Evolutionary conservation across 2,888 invertebrate species (phyloP), one percentile per base, ranked within the genome.

Genomic region (Tetragonisca angustula): DNA sequence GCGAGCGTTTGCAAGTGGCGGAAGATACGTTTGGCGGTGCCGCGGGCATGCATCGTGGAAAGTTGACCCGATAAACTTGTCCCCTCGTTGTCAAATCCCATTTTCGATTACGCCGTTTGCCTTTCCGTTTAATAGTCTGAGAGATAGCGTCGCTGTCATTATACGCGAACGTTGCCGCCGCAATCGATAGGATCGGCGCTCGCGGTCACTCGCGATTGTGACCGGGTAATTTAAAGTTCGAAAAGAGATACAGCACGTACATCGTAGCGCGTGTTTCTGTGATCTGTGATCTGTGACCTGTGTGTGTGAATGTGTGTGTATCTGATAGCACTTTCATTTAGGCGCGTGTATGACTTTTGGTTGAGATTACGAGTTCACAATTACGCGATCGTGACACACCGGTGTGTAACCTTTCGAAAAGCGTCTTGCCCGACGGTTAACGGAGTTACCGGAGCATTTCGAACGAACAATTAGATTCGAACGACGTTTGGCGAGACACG

Each of bases 1-100:
- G 72, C 74, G 68, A 68, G 74, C 59, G 74, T 83, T 85, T 79
- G 84, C 83, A 71, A 50, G 70, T 54, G 79, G 70, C 36, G 83
- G 67, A 76, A 70, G 76, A 83, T 79, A 77, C 76, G 65, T 74
- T 70, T 74, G 49, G 43, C 43, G 43, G 9, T 43, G 49, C 9
- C 43, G 32, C 49, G 24, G 67, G 59, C 61, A 52, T 61, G 56
- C 43, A 71, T 62, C 59, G 68, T 52, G 56, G 62, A 73, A 69
- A 73, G 68, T 69, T 79, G 15, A 15, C 24, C 50, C 61, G 50
- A 79, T 73, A 68, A 72, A 59, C 24, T 73, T 56, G 61, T 56
- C 49, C 52, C 27, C 17, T 21, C 36, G 70, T 36, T 54, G 64
- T 49, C 54, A 56, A 61, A 68, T 68, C 24, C 49, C 75, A 79